Conservation (phyloP, 2,113 vertebrate genomes). For the Melospiza georgiana region DNA sequence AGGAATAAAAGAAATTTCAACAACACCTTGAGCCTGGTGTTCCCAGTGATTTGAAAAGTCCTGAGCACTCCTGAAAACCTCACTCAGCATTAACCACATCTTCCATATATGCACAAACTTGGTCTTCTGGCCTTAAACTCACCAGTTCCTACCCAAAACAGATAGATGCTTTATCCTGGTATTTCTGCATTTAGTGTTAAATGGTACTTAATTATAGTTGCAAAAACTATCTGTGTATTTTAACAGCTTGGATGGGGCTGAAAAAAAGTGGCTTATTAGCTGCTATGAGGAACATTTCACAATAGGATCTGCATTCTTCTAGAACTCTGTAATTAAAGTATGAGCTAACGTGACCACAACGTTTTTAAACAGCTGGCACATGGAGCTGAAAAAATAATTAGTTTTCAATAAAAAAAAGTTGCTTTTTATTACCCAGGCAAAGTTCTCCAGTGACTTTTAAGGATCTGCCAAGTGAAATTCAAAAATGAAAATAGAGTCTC, state of each 20-base stretch:
- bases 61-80: background rate
- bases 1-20: background rate
- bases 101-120: background rate
- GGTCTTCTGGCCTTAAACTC: background rate
- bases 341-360: constrained; percentile 66
- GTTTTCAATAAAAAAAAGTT: constrained; percentile 80
- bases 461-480: constrained; percentile 79
- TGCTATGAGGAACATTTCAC: constrained; percentile 52
- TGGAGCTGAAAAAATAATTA: constrained; percentile 76
- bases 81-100: background rate
- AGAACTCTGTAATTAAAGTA: constrained; percentile 70
- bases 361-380: constrained; percentile 77
- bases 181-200: background rate
- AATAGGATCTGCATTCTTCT: constrained; percentile 65
- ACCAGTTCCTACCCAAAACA: background rate
- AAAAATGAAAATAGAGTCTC: constrained; percentile 78
- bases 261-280: constrained; percentile 46
- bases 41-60: background rate
- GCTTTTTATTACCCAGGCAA: constrained; percentile 77
- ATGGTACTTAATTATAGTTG: background rate
- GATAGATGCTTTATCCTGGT: background rate
- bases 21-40: background rate
- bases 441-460: constrained; percentile 80
- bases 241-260: background rate
- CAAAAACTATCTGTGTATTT: constrained; percentile 25